Evolutionary conservation across 2,888 invertebrate genomes (phyloP).

Genomic region (Calameuta filiformis): DNA sequence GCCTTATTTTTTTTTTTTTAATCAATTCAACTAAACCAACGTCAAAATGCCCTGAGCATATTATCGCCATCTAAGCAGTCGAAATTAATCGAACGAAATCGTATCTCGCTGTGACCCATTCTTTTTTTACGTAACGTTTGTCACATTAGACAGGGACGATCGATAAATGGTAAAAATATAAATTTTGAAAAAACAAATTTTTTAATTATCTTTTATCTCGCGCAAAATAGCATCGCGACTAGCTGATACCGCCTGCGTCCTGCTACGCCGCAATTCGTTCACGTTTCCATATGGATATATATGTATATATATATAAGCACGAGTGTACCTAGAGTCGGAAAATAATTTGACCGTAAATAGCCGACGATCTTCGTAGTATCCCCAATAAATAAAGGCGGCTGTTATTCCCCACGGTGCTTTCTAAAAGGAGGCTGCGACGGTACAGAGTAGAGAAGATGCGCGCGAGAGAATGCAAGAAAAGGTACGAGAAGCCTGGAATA

Average conservation of each 20-base stretch:
- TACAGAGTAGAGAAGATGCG: slow-evolving; percentile 3
- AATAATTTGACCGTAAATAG: slow-evolving; percentile 35
- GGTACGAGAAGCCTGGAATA: slow-evolving; percentile 37
- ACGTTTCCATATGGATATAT: slow-evolving; percentile 9
- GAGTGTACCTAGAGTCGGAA: slow-evolving; percentile 18
- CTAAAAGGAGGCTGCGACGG: slow-evolving; percentile 13
- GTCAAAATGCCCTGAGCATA: neutral
- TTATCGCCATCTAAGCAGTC: neutral
- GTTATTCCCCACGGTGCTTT: slow-evolving; percentile 8
- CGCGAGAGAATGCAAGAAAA: slow-evolving; percentile 7
- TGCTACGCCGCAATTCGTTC: no score
- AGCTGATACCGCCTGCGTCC: neutral
- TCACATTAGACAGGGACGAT: no score
- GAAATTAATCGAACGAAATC: neutral
- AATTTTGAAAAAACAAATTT: no score
- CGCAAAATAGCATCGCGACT: neutral
- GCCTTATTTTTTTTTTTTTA: neutral
- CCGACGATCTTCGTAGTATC: slow-evolving; percentile 7
- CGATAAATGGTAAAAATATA: no score
- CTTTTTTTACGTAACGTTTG: no score
- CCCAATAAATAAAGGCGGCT: slow-evolving; percentile 27
- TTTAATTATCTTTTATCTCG: neutral
- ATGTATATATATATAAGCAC: slow-evolving; percentile 12
- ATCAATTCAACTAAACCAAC: neutral
- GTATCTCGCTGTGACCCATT: no score